These are phyloP conservation scores for Orientallactaga sibirica DNA, from an alignment of 2,797 vertebrate genomes.

Conservation along the genomic window DNA sequence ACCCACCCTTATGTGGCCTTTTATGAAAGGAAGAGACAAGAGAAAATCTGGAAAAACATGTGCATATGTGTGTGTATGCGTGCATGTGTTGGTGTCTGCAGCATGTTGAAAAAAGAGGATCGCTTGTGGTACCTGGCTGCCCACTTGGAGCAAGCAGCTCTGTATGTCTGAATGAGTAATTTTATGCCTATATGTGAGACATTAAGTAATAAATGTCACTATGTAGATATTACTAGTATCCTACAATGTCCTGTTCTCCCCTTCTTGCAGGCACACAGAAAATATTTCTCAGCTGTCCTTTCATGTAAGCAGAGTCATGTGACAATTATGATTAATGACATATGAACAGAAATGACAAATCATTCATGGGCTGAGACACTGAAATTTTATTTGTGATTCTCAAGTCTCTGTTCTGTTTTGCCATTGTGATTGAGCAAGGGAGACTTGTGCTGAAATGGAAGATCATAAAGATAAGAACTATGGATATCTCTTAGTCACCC, in stretches of 20 bases:
- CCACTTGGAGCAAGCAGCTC: slow-evolving; percentile 27
- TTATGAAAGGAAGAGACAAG: background rate
- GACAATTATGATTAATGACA: slow-evolving; percentile 43
- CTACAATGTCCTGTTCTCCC: background rate
- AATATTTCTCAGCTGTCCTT: slow-evolving; percentile 43
- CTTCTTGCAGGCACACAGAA: slow-evolving; percentile 25
- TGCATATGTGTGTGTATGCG: slow-evolving; percentile 31
- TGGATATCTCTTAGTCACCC: background rate
- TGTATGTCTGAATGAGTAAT: slow-evolving; percentile 6
- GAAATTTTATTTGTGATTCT: slow-evolving; percentile 42
- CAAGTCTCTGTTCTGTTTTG: background rate
- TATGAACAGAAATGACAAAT: slow-evolving; percentile 27
- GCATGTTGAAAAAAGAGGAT: background rate
- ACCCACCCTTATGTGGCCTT: background rate
- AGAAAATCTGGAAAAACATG: slow-evolving; percentile 29
- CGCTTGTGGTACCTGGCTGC: background rate
- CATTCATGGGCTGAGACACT: slow-evolving; percentile 19
- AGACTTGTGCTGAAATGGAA: slow-evolving; percentile 31
- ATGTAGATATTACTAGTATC: background rate
- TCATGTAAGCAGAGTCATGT: background rate
- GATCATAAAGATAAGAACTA: slow-evolving; percentile 1
- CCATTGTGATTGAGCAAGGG: background rate
- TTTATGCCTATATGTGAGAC: background rate
- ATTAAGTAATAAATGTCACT: background rate
- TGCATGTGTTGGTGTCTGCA: background rate